phyloP scores from a whole-genome alignment of 2,113 vertebrate species.

The Eolophus roseicapilla region DNA sequence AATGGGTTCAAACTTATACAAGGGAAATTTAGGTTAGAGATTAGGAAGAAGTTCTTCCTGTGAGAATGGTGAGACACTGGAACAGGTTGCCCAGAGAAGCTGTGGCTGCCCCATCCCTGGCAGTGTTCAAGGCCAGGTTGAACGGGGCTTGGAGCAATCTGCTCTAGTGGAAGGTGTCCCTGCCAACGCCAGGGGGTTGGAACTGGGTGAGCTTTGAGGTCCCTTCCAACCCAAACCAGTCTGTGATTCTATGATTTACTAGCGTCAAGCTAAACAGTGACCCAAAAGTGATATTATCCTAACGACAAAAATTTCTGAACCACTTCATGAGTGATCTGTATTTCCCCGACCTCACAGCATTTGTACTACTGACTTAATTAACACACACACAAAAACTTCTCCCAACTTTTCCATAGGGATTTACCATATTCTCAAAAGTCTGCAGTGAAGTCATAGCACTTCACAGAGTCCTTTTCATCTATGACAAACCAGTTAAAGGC shows the following conservation, averaged over 20 bases:
- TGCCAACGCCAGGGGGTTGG: not conserved
- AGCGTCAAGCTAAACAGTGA: not conserved
- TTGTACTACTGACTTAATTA: no score
- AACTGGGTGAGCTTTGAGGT: not conserved
- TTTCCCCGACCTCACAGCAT: not conserved
- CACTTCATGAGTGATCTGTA: not conserved
- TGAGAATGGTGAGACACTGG: not conserved
- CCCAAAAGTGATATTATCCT: not conserved
- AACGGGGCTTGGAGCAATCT: not conserved
- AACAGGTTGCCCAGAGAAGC: not conserved
- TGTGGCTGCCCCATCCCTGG: no score
- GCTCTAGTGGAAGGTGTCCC: not conserved
- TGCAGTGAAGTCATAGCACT: not conserved
- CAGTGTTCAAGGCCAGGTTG: no score
- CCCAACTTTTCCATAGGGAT: not conserved
- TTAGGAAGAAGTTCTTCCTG: not conserved
- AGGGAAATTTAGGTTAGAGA: not conserved
- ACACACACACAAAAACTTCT: not conserved
- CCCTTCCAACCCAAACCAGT: not conserved
- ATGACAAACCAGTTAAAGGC: rapidly evolving
- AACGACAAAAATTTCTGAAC: not conserved
- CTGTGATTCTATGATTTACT: not conserved
- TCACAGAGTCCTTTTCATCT: not conserved
- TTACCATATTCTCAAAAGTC: not conserved
- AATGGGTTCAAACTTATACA: not conserved